Evolutionary conservation across 1,140 invertebrate genomes (phyloP).

Genomic region (Philotrypesis tridentata): DNA sequence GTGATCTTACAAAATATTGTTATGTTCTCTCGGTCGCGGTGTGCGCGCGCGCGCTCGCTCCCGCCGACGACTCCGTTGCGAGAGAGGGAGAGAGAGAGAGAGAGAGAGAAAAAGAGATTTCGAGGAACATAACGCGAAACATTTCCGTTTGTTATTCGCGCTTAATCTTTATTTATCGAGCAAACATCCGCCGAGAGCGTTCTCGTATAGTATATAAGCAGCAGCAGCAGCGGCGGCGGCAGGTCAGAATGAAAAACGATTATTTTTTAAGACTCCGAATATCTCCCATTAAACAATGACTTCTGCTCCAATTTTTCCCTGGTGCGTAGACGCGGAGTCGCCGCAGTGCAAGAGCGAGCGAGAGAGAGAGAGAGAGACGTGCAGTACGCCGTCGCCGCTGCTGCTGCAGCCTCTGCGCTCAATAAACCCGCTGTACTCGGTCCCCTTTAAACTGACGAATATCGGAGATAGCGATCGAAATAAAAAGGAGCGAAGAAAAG

Average conservation of each 20-base stretch:
- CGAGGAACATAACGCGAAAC: background rate
- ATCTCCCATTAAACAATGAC: too few relatives aligned
- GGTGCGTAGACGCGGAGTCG: background rate
- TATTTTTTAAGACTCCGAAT: too few relatives aligned
- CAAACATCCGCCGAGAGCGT: background rate
- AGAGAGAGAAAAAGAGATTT: background rate
- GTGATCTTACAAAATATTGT: background rate
- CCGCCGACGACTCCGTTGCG: too few relatives aligned
- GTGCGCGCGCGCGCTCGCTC: too few relatives aligned
- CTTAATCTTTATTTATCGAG: slow-evolving; percentile 1
- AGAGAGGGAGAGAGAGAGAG: too few relatives aligned
- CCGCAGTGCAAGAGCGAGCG: background rate
- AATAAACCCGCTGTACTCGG: background rate
- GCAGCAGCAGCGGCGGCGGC: background rate
- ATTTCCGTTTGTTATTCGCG: background rate
- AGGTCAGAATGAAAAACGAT: too few relatives aligned
- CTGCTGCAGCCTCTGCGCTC: too few relatives aligned
- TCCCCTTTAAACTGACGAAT: slow-evolving; percentile 21
- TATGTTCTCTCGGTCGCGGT: background rate
- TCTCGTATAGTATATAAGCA: too few relatives aligned
- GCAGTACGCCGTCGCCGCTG: background rate
- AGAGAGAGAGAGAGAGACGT: background rate
- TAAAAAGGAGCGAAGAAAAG: background rate
- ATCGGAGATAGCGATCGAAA: slow-evolving; percentile 3
- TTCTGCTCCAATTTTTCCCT: background rate